Evolutionary conservation across 2,797 vertebrate genomes (phyloP).

Genomic region (Sebastes hopkinsi): DNA sequence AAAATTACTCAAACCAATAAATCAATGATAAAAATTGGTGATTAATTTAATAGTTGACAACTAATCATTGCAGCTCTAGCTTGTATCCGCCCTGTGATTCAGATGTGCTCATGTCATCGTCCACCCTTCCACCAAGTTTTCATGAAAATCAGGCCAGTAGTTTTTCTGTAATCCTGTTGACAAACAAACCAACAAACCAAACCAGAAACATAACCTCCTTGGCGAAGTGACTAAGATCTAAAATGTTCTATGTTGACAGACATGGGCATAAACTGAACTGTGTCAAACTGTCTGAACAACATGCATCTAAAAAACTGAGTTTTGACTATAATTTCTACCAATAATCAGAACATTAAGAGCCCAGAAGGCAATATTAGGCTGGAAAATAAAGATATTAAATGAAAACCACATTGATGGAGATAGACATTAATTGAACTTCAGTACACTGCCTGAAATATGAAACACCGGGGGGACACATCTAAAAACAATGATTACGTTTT

Average conservation of each 20-base stretch:
- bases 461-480: neutral
- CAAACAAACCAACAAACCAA: neutral
- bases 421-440: neutral
- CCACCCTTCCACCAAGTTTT: neutral
- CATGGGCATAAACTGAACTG: neutral
- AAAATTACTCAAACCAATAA: too few relatives aligned
- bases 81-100: neutral
- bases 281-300: neutral
- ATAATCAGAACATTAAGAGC: neutral
- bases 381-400: neutral
- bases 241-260: neutral
- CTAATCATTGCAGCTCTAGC: too few relatives aligned
- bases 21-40: too few relatives aligned
- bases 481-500: neutral
- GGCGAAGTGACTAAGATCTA: neutral
- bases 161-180: neutral
- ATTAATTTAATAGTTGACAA: too few relatives aligned
- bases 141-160: neutral
- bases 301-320: neutral
- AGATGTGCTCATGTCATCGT: neutral
- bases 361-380: neutral
- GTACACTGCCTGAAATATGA: neutral
- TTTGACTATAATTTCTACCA: neutral
- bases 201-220: neutral
- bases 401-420: neutral